These are phyloP conservation scores for Eulemur albifrons DNA, from an alignment of 2,797 vertebrate genomes.

Conservation along the genomic window DNA sequence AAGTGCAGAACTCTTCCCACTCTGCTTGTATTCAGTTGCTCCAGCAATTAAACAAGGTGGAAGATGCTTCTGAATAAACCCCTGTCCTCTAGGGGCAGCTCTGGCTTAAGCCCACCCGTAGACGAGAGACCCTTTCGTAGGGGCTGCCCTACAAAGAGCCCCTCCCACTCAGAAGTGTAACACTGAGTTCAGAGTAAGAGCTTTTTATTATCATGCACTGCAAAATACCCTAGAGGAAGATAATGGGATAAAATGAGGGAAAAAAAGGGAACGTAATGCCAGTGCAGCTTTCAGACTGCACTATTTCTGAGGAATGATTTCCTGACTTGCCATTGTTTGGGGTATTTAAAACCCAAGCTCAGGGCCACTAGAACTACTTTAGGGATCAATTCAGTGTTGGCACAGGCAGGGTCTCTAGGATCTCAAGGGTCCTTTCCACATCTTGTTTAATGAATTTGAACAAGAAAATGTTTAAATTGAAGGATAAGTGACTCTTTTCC, in stretches of 20 bases:
- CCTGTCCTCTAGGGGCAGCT: rapidly evolving
- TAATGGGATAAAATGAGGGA: background rate
- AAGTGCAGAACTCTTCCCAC: background rate
- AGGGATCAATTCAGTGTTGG: background rate
- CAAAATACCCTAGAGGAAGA: background rate
- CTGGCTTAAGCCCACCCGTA: no score
- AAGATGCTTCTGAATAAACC: background rate
- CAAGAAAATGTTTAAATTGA: background rate
- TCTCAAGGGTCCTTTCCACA: background rate
- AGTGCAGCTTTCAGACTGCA: rapidly evolving
- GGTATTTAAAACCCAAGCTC: background rate
- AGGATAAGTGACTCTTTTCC: conserved; percentile 14
- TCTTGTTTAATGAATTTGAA: background rate
- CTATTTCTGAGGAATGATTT: rapidly evolving
- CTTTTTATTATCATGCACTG: background rate
- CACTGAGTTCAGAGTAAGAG: background rate
- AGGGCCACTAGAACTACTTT: background rate
- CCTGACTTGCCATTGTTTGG: rapidly evolving
- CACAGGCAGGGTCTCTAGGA: background rate
- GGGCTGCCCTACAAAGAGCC: background rate
- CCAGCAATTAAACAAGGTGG: background rate
- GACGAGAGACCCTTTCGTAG: rapidly evolving
- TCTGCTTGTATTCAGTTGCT: background rate
- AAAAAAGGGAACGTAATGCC: rapidly evolving
- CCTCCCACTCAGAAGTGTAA: background rate